Percentiles rank a stretch among this genome's conserved stretches.
phyloP scores from a whole-genome alignment of 1,140 invertebrate species.

The Drosophila ogumai region DNA sequence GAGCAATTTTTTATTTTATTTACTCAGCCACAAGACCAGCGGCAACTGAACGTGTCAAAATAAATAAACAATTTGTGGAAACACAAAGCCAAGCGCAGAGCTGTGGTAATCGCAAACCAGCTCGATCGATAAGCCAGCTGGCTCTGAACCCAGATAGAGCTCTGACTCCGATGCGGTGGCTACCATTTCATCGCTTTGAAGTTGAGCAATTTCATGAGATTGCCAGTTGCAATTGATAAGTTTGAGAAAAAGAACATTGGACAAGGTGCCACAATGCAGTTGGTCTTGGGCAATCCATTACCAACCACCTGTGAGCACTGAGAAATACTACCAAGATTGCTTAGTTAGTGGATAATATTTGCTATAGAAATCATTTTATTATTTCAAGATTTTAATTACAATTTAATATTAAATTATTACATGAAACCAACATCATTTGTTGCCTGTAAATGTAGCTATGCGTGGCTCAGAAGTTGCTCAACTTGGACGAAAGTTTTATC shows the following conservation, averaged over 20 bases:
- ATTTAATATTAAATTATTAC: neutral
- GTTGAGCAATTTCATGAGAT: slow-evolving; percentile 6
- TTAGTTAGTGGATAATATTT: neutral
- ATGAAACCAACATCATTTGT: neutral
- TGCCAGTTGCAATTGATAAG: slow-evolving; percentile 14
- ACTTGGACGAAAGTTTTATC: slow-evolving; percentile 5
- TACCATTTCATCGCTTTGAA: slow-evolving; percentile 7
- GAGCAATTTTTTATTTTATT: slow-evolving; percentile 55
- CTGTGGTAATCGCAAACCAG: slow-evolving; percentile 5
- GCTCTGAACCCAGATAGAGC: neutral
- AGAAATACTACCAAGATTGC: neutral
- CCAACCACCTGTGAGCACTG: neutral
- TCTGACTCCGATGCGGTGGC: neutral
- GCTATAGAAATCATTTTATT: neutral
- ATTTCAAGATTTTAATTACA: neutral
- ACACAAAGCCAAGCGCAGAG: slow-evolving; percentile 24
- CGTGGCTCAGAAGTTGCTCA: neutral
- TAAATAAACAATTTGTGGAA: slow-evolving; percentile 63
- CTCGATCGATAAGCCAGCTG: slow-evolving; percentile 27
- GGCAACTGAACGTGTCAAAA: slow-evolving; percentile 59
- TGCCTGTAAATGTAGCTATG: neutral
- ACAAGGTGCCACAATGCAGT: slow-evolving; percentile 8
- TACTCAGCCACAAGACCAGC: slow-evolving; percentile 33
- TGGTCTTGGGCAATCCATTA: slow-evolving; percentile 8
- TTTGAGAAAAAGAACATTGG: neutral